Conservation (phyloP, 1,140 invertebrate genomes). For the Drosophila oshimai region DNA sequence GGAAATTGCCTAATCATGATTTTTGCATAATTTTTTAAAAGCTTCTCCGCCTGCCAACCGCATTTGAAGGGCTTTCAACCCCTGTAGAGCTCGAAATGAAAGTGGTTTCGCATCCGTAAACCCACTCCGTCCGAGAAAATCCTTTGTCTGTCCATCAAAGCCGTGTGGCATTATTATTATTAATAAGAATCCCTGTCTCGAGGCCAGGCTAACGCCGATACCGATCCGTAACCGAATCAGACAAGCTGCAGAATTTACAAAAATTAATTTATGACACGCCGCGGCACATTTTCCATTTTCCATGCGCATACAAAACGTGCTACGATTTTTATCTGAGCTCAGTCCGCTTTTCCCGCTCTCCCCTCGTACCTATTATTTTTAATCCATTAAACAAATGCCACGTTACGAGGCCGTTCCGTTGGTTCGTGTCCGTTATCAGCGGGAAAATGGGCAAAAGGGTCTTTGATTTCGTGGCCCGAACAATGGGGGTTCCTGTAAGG, state of each 20-base stretch:
- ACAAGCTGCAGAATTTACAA: constrained; percentile 57
- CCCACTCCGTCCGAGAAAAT: constrained; percentile 6
- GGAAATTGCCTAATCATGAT: constrained; percentile 71
- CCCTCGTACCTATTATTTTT: constrained; percentile 68
- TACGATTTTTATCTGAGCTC: constrained; percentile 61
- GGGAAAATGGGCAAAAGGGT: constrained; percentile 51
- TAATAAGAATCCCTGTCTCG: constrained; percentile 32
- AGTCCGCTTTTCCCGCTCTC: constrained; percentile 1
- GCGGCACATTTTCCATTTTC: constrained; percentile 65
- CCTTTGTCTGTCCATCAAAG: constrained; percentile 55
- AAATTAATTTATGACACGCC: constrained; percentile 77
- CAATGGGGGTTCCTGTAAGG: constrained; percentile 42
- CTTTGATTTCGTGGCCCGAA: constrained; percentile 58
- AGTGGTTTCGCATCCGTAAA: constrained; percentile 14
- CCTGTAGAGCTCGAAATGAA: constrained; percentile 43
- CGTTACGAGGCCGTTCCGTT: constrained; percentile 49
- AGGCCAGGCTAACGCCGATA: constrained; percentile 16
- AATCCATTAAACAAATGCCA: constrained; percentile 80
- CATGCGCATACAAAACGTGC: constrained; percentile 56
- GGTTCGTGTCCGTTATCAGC: constrained; percentile 61
- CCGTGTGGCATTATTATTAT: constrained; percentile 60
- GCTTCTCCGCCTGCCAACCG: constrained; percentile 40
- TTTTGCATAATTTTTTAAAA: constrained; percentile 76
- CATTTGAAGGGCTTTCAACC: constrained; percentile 51
- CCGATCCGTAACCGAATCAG: constrained; percentile 37